phyloP scores from a whole-genome alignment of 2,113 vertebrate species.

The Sapayoa aenigma region DNA sequence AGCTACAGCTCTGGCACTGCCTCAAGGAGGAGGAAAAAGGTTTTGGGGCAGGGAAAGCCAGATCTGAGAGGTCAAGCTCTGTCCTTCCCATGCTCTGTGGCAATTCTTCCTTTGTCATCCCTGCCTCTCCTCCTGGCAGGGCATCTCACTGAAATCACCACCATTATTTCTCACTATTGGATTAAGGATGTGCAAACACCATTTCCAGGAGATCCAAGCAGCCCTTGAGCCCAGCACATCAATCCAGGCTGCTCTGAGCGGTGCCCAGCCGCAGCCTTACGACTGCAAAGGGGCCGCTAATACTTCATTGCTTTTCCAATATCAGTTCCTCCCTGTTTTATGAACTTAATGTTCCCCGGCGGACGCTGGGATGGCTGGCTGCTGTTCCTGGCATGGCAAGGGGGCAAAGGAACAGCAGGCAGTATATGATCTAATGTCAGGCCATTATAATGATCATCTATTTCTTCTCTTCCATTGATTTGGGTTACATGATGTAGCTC shows the following conservation, averaged over 20 bases:
- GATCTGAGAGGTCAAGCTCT: background rate
- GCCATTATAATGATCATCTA: constrained; percentile 41
- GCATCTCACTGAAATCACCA: background rate
- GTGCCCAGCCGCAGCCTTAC: background rate
- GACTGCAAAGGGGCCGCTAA: constrained; percentile 15
- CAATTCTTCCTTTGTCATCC: background rate
- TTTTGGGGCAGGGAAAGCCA: background rate
- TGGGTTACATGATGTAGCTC: constrained; percentile 51
- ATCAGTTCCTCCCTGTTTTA: constrained; percentile 36
- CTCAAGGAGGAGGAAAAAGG: background rate
- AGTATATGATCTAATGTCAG: constrained; percentile 30
- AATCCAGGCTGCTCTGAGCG: constrained; percentile 10
- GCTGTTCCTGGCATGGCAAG: background rate
- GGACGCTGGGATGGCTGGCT: background rate
- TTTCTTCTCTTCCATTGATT: constrained; percentile 71
- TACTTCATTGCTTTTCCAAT: constrained; percentile 63
- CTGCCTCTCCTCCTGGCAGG: background rate
- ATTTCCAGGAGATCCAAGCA: constrained; percentile 5
- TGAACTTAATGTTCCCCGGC: constrained; percentile 16
- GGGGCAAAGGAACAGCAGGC: background rate
- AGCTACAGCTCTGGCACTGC: fast-evolving
- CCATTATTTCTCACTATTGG: background rate
- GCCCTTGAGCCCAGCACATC: constrained; percentile 2
- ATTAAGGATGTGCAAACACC: background rate
- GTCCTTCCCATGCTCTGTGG: fast-evolving